Evolutionary conservation across 2,113 vertebrate species (phyloP).

Genomic region (Nerophis ophidion): DNA sequence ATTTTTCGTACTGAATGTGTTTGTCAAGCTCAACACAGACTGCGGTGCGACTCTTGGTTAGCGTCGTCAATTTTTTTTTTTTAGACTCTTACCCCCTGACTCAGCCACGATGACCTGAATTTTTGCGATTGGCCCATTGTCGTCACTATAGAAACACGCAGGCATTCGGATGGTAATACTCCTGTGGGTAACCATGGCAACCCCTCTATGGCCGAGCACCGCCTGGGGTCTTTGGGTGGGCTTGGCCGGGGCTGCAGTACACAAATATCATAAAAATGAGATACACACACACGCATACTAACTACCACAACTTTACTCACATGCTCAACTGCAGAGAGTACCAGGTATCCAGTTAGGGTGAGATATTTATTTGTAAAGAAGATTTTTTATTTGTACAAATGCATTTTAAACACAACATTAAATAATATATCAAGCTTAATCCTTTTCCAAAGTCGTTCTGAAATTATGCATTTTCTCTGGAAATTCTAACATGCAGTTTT

Average conservation of each 20-base stretch:
- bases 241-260: conserved; percentile 75
- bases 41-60: conserved; percentile 38
- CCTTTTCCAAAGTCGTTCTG: no score
- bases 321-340: no score
- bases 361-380: no score
- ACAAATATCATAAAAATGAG: conserved; percentile 21
- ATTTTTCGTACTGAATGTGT: not conserved
- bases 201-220: conserved; percentile 76
- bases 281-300: conserved; percentile 1
- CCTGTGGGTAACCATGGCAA: conserved; percentile 80
- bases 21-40: not conserved
- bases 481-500: no score
- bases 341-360: no score
- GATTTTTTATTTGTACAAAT: no score
- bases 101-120: conserved; percentile 92
- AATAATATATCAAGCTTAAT: no score
- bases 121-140: conserved; percentile 88
- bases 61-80: conserved; percentile 36
- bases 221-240: conserved; percentile 80
- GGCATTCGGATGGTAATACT: conserved; percentile 90
- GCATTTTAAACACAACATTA: no score
- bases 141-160: conserved; percentile 88
- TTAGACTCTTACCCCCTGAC: conserved; percentile 79
- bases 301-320: no score
- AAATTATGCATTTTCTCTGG: no score